phyloP scores from a whole-genome alignment of 2,797 vertebrate genomes.

The Lemur catta region DNA sequence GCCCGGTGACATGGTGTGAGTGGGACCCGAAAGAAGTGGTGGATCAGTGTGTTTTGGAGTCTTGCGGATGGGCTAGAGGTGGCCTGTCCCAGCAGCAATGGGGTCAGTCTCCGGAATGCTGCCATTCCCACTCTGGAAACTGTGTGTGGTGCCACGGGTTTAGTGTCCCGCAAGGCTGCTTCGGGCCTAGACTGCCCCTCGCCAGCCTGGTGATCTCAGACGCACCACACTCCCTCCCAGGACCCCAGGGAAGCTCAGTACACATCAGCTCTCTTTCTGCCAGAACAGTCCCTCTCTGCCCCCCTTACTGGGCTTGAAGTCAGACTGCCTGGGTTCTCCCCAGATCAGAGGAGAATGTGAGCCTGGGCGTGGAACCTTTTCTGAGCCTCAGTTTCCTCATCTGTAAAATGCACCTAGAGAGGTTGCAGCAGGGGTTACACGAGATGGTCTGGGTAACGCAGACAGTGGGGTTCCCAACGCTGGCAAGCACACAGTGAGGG shows the following conservation, averaged over 20 bases:
- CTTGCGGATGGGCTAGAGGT: not conserved
- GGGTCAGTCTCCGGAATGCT: not conserved
- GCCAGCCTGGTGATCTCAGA: not conserved
- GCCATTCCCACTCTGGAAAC: not conserved
- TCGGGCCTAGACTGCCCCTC: not conserved
- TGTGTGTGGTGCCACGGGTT: not conserved
- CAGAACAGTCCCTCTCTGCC: not conserved
- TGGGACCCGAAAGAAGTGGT: not conserved
- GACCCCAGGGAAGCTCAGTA: not conserved
- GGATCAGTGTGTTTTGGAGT: not conserved
- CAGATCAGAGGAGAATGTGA: not conserved
- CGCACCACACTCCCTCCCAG: accelerated
- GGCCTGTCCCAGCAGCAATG: not conserved
- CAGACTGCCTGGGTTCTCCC: not conserved
- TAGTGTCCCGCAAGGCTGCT: not conserved
- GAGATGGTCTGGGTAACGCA: not conserved
- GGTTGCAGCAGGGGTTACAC: not conserved
- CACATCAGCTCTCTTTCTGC: not conserved
- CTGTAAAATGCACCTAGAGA: not conserved
- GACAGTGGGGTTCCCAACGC: too few species aligned
- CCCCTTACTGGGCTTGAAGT: not conserved
- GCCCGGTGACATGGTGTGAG: too few species aligned
- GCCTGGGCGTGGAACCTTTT: not conserved
- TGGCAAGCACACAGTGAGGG: accelerated
- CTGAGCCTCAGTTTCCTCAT: not conserved